Evolutionary conservation across 2,113 vertebrate genomes (phyloP).

Genomic region (Cinclus mexicanus): DNA sequence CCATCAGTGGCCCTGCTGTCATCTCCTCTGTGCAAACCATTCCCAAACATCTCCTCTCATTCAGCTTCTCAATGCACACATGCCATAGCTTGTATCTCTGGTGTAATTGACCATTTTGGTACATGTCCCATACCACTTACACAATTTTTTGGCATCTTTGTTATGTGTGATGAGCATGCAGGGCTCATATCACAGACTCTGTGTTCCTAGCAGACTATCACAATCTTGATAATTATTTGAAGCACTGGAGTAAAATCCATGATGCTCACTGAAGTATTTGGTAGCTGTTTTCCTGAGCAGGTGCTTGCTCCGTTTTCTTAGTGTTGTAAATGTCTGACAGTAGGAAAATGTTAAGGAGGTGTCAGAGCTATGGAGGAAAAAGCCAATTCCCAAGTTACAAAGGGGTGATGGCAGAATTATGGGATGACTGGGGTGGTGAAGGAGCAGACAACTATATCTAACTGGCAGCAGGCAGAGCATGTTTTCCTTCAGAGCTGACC

Average conservation of each 20-base stretch:
- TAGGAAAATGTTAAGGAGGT: neutral
- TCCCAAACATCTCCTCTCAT: neutral
- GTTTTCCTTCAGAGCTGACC: neutral
- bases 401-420: neutral
- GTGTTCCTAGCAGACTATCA: neutral
- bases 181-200: neutral
- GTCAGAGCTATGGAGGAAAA: neutral
- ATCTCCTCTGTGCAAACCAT: neutral
- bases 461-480: fast-evolving
- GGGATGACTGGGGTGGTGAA: neutral
- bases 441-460: neutral
- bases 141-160: neutral
- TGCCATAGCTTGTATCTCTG: neutral
- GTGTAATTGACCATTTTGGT: neutral
- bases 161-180: neutral
- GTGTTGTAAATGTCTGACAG: neutral
- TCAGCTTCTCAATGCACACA: neutral
- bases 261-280: neutral
- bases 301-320: neutral
- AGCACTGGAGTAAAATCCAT: neutral
- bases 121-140: fast-evolving
- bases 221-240: neutral
- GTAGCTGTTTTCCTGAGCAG: neutral
- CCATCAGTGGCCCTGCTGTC: neutral
- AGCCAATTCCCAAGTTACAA: neutral